Evolutionary conservation across 2,113 vertebrate species (phyloP).

Genomic region (Hypomesus transpacificus): DNA sequence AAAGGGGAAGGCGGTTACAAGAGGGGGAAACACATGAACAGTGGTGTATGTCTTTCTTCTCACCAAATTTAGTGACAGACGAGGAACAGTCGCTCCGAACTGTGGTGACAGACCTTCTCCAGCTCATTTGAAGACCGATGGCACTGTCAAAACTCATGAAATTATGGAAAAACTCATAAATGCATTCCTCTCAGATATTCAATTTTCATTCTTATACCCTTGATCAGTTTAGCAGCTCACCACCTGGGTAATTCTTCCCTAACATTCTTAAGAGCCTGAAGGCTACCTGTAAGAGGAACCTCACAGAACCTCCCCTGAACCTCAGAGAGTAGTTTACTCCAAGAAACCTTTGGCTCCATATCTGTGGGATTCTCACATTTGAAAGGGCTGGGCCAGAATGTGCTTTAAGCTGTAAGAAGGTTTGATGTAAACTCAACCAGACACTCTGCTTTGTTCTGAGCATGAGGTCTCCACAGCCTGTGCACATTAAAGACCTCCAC

Average conservation of each 20-base stretch:
- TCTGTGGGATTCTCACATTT: conserved; percentile 42
- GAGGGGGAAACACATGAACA: conserved; percentile 4
- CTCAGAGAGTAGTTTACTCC: conserved; percentile 25
- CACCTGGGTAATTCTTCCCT: conserved; percentile 37
- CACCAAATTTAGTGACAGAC: conserved; percentile 85
- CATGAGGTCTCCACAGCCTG: conserved; percentile 39
- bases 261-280: conserved; percentile 44
- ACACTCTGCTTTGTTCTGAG: conserved; percentile 54
- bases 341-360: conserved; percentile 31
- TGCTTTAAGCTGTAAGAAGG: conserved; percentile 43
- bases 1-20: conserved; percentile 1
- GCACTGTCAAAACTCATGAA: conserved; percentile 79
- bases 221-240: conserved; percentile 18
- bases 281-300: conserved; percentile 42
- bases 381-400: conserved; percentile 43
- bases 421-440: conserved; percentile 59
- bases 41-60: conserved; percentile 45
- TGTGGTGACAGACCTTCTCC: conserved; percentile 64
- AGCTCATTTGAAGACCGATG: conserved; percentile 82
- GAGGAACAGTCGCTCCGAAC: conserved; percentile 81
- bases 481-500: conserved; percentile 52
- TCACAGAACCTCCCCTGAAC: conserved; percentile 16
- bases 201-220: conserved; percentile 27
- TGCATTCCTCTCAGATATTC: conserved; percentile 13
- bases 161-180: conserved; percentile 11